These are phyloP conservation scores for Leptodactylus fuscus DNA, from an alignment of 2,113 vertebrate genomes.

Conservation along the genomic window DNA sequence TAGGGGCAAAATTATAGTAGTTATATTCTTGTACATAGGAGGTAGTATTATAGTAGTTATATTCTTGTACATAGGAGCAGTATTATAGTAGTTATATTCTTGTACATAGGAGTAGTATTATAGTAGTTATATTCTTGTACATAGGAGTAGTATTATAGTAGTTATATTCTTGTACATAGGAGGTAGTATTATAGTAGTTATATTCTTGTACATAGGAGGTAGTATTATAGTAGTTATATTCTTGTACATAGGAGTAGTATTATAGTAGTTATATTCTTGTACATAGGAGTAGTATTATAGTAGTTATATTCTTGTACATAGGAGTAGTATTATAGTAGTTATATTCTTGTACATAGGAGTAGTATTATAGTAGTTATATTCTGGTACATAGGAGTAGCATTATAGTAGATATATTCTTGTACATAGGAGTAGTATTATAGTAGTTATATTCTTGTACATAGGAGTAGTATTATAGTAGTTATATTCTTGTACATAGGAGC, in stretches of 20 bases:
- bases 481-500: too few species aligned
- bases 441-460: too few species aligned
- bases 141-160: neutral
- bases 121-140: neutral
- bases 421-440: slow-evolving; percentile 1
- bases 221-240: slow-evolving; percentile 3
- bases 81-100: slow-evolving; percentile 14
- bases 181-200: too few species aligned
- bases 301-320: neutral
- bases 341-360: neutral
- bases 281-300: neutral
- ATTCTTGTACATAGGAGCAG: neutral
- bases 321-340: neutral
- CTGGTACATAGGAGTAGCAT: neutral
- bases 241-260: neutral
- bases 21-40: neutral
- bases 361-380: slow-evolving; percentile 10
- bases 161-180: too few species aligned
- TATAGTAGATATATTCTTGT: slow-evolving; percentile 13
- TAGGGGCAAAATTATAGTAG: too few species aligned
- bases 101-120: neutral
- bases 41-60: too few species aligned
- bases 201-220: too few species aligned
- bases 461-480: too few species aligned
- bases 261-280: slow-evolving; percentile 15